These are phyloP conservation scores for Calameuta idolon DNA, from an alignment of 2,888 invertebrate genomes.

Conservation along the genomic window DNA sequence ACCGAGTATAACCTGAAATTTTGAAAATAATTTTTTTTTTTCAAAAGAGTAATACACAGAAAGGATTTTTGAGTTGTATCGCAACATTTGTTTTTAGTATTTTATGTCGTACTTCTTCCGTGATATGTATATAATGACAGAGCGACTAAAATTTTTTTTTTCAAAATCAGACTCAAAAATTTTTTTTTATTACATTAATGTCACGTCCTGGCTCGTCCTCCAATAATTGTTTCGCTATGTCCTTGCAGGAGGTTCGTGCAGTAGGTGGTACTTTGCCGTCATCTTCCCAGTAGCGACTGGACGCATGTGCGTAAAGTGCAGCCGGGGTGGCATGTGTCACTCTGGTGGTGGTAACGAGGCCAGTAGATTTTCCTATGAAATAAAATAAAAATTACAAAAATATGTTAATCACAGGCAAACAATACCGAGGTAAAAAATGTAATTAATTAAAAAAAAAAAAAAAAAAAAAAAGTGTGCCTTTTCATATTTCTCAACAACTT, in stretches of 20 bases:
- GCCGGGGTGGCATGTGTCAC: conserved; percentile 86
- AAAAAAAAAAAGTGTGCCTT: not conserved
- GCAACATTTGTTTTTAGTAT: too few species aligned
- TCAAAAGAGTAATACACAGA: not conserved
- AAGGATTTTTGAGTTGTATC: not conserved
- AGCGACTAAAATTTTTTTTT: not conserved
- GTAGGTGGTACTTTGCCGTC: conserved; percentile 81
- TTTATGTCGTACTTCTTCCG: too few species aligned
- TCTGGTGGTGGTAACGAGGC: conserved; percentile 83
- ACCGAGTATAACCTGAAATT: conserved; percentile 79
- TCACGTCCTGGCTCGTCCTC: conserved; percentile 82
- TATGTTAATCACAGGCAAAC: conserved; percentile 6
- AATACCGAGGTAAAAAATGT: not conserved
- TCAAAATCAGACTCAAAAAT: not conserved
- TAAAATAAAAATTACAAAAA: conserved; percentile 9
- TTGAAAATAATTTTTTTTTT: conserved; percentile 15
- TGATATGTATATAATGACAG: too few species aligned
- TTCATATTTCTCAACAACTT: not conserved
- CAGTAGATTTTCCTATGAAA: conserved; percentile 79
- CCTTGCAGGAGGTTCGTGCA: conserved; percentile 80
- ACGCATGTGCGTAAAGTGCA: conserved; percentile 80
- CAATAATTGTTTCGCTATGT: conserved; percentile 81
- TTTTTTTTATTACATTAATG: conserved; percentile 73
- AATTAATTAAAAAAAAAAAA: not conserved
- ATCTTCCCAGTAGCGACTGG: conserved; percentile 84